Base-by-base conservation (phyloP, 1,140 invertebrate species). In the Caenorhabditis brenneri region DNA sequence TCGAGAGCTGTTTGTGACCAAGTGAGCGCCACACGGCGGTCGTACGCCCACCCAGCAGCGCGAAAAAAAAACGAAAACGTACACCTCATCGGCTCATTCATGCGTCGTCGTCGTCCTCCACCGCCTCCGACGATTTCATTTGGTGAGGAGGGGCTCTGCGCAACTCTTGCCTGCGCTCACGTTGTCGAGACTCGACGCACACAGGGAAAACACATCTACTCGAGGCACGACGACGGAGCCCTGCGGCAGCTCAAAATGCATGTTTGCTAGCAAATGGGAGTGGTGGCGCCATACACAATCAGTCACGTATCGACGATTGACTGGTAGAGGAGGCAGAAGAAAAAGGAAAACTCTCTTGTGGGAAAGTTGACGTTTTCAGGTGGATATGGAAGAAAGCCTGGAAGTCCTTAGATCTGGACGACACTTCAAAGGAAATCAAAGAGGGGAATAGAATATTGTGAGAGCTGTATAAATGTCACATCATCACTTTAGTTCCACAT, bases 81-180 rank as follows among this genome's bases (percentile, higher is more conserved):
- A 74, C 65, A 74, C 65, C 65, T 74, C 65, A 74, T 74, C 65
- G 65, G 36, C 65, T 74, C 65, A 74, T 74, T 74, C 65, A 74
- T 42, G 65, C 65, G 65, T 74, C 58, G 58, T 36, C 58, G 29
- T 65, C 55, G 49, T 19, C 49, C 16, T 5, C 49, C 22, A 16
- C 16, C 6, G 39, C 39, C 58, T 24, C 58, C 58, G 33, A 46
- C 65, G 65, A 74, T 74, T 74, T 74, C 65, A 74, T 74, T 74
- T 74, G 22, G 58, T n/a, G n/a, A 51, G 48, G n/a, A 27, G 53
- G 24, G 24, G 15, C 33, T 22, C 15, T 74, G 65, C 65, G 65
- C 10, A 27, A n/a, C n/a, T 42, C 39, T 10, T 74, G 36, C 65
- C 36, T 46, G 65, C 65, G 65, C 65, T 46, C 36, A 74, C 58